Percentiles rank a stretch among this genome's conserved stretches.
Evolutionary conservation across 2,888 invertebrate species (phyloP).

Genomic region (Phalera bucephala): DNA sequence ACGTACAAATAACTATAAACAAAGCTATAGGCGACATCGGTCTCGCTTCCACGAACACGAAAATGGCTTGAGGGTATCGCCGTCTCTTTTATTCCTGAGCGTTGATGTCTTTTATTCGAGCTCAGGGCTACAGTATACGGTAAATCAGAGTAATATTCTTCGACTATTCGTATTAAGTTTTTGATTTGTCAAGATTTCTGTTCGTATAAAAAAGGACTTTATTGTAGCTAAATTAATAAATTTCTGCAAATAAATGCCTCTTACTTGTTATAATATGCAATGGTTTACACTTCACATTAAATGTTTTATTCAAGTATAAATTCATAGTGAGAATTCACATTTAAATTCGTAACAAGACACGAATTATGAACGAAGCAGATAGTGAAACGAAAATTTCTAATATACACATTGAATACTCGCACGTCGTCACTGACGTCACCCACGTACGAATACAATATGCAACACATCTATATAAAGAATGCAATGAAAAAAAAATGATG

Average conservation of each 20-base stretch:
- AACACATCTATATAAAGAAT: neutral
- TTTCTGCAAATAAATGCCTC: too few relatives aligned
- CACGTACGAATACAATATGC: neutral
- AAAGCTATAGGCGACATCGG: slow-evolving; percentile 54
- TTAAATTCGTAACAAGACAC: too few relatives aligned
- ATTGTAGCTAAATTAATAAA: too few relatives aligned
- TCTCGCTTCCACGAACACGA: slow-evolving; percentile 61
- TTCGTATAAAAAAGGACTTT: too few relatives aligned
- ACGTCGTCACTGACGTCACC: neutral
- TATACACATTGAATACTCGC: neutral
- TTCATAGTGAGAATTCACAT: too few relatives aligned
- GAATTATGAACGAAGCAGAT: too few relatives aligned
- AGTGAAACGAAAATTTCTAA: neutral
- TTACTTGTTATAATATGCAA: too few relatives aligned
- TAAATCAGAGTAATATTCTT: slow-evolving; percentile 24
- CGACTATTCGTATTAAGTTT: neutral
- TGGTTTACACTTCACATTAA: too few relatives aligned
- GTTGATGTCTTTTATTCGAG: slow-evolving; percentile 78
- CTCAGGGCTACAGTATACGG: slow-evolving; percentile 49
- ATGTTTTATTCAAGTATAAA: too few relatives aligned
- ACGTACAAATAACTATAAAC: slow-evolving; percentile 61
- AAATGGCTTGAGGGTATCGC: slow-evolving; percentile 34
- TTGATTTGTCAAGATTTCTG: too few relatives aligned
- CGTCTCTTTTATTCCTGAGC: slow-evolving; percentile 57
- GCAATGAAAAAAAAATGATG: slow-evolving; percentile 2